phyloP scores from a whole-genome alignment of 2,113 vertebrate species.

The Morone chrysops region DNA sequence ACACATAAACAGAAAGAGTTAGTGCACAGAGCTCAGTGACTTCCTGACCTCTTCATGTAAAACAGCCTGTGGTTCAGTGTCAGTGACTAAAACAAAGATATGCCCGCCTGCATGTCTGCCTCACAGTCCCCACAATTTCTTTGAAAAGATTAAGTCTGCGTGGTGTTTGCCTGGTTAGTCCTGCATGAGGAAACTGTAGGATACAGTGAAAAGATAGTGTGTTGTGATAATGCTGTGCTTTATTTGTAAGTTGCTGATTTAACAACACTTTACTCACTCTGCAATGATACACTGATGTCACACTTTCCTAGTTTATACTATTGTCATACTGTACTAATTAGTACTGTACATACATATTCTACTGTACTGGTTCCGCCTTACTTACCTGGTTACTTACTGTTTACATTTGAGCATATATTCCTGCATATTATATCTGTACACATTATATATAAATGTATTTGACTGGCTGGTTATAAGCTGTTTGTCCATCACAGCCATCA shows the following conservation, averaged over 20 bases:
- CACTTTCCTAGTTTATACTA: background rate
- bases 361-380: too few relatives aligned
- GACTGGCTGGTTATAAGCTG: too few relatives aligned
- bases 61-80: slow-evolving; percentile 60
- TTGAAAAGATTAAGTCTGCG: slow-evolving; percentile 48
- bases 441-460: too few relatives aligned
- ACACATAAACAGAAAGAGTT: slow-evolving; percentile 50
- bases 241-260: slow-evolving; percentile 14
- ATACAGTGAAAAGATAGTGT: slow-evolving; percentile 19
- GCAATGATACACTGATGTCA: background rate
- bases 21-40: slow-evolving; percentile 69
- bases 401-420: too few relatives aligned
- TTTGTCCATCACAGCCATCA: too few relatives aligned
- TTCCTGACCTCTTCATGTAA: slow-evolving; percentile 81
- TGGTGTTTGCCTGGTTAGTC: slow-evolving; percentile 26
- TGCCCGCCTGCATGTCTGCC: slow-evolving; percentile 60
- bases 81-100: slow-evolving; percentile 71
- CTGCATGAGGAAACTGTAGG: slow-evolving; percentile 19
- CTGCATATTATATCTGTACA: too few relatives aligned
- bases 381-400: too few relatives aligned
- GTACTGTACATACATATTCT: background rate
- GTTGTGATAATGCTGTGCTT: slow-evolving; percentile 9
- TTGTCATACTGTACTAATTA: too few relatives aligned
- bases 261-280: background rate
- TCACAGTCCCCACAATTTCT: slow-evolving; percentile 57